Base-by-base conservation (phyloP, 2,113 vertebrate genomes). In the Antigone vipio region DNA sequence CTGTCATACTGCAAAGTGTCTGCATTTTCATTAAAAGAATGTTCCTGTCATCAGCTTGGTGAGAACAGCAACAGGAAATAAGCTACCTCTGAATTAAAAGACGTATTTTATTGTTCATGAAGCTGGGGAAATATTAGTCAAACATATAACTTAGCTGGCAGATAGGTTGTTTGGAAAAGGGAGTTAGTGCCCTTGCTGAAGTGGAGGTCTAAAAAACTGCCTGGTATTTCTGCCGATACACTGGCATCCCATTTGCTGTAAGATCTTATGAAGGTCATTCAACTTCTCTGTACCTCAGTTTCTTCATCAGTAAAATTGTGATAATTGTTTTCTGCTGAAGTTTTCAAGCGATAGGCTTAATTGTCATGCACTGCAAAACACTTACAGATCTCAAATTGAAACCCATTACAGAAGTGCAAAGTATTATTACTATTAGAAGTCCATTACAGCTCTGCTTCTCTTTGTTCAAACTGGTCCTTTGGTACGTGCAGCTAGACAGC, bases 401-500 rank as follows among this genome's bases (percentile, higher is more conserved):
- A 63, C 0, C 0, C 14, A 35, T 58, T 71, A 56, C 38, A 72
- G 74, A 93, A 78, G 16, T 83, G 64, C 71, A 49, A 80, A 73
- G 18, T 89, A 35, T 87, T 87, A 26, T 69, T 94, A n/a, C 85
- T 92, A 42, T 80, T 66, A 81, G 49, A 95, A 91, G 84, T 66
- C 85, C 81, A 67, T 82, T 95, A 73, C 49, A 58, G 56, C 62
- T 95, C 64, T 90, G 85, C 20, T 95, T 97, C 92, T 32, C 76
- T 77, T 93, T 78, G 44, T 95, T 96, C 67, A 44, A 69, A 60
- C 42, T 82, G 83, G 84, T 93, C 87, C 56, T 86, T 94, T 93
- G 69, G 79, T 97, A 97, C 96, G 85, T 49, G 92, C 98, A 88
- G 85, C 89, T 91, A 94, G 96, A 96, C 95, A 97, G 93, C 93